A percentile compares a stretch with the other conserved stretches of the same genome.
Evolutionary conservation across 2,797 vertebrate species (phyloP).

Genomic region (Knipowitschia caucasica): DNA sequence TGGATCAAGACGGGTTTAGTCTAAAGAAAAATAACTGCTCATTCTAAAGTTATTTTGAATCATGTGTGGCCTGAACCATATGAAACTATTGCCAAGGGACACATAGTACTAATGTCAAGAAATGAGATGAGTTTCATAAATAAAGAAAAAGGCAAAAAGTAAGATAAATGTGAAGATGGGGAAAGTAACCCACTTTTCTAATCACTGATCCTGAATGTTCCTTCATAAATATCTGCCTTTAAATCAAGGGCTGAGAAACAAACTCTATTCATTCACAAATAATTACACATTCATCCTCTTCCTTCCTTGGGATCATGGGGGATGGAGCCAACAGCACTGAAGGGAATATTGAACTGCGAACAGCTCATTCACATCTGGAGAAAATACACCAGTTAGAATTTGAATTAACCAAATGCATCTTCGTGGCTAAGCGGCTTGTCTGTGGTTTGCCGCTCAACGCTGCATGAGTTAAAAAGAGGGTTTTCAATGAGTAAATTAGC

Average conservation of each 20-base stretch:
- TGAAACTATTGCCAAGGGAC: background rate
- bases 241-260: background rate
- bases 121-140: slow-evolving; percentile 1
- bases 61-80: background rate
- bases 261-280: background rate
- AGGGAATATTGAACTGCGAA: background rate
- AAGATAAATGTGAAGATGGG: background rate
- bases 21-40: too few relatives aligned
- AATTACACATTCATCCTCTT: background rate
- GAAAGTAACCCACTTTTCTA: background rate
- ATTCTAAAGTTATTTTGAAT: background rate
- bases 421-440: too few relatives aligned
- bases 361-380: background rate
- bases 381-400: too few relatives aligned
- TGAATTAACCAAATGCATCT: too few relatives aligned
- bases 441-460: too few relatives aligned
- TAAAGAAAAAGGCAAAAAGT: slow-evolving; percentile 2
- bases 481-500: too few relatives aligned
- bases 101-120: background rate
- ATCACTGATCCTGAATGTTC: background rate
- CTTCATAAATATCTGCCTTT: background rate
- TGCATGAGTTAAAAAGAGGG: too few relatives aligned
- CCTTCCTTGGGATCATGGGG: background rate
- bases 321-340: background rate
- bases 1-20: background rate